Percentiles rank a stretch among this genome's conserved stretches.
Conservation (phyloP, 2,888 invertebrate genomes). For the Oscheius myriophilus region DNA sequence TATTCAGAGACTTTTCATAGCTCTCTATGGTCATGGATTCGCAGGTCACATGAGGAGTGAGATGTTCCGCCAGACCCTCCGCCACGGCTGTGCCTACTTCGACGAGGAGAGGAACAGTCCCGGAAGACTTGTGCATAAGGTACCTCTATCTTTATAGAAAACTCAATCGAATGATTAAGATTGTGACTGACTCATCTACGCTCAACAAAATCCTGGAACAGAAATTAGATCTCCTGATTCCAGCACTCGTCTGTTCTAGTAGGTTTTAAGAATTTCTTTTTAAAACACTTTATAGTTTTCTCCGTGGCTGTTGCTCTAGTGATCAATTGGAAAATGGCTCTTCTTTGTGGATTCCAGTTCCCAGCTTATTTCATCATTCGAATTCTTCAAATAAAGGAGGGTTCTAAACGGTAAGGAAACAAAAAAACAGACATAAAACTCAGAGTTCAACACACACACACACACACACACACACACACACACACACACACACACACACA, state of each 20-base stretch:
- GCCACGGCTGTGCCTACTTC: constrained; percentile 68
- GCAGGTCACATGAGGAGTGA: constrained; percentile 61
- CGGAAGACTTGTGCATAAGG: constrained; percentile 40
- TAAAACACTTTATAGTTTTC: constrained; percentile 38
- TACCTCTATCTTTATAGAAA: background rate
- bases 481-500: no score
- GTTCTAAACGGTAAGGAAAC: constrained; percentile 42
- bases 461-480: no score
- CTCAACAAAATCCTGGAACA: constrained; percentile 66
- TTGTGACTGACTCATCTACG: constrained; percentile 65
- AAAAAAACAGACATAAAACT: background rate
- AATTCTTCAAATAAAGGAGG: constrained; percentile 57
- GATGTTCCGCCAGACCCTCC: constrained; percentile 64
- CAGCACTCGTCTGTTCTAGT: constrained; percentile 63
- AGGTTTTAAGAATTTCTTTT: background rate
- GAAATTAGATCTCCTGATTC: constrained; percentile 65
- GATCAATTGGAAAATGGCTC: constrained; percentile 68
- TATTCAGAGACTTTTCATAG: constrained; percentile 61
- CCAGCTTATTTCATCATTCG: constrained; percentile 67
- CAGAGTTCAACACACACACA: background rate
- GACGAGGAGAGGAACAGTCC: constrained; percentile 66
- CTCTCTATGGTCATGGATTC: constrained; percentile 67
- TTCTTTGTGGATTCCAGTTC: constrained; percentile 67
- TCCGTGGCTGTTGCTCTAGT: constrained; percentile 59
- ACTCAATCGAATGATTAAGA: constrained; percentile 36